Conservation (phyloP, 2,113 vertebrate species). For the Stigmatopora nigra region DNA sequence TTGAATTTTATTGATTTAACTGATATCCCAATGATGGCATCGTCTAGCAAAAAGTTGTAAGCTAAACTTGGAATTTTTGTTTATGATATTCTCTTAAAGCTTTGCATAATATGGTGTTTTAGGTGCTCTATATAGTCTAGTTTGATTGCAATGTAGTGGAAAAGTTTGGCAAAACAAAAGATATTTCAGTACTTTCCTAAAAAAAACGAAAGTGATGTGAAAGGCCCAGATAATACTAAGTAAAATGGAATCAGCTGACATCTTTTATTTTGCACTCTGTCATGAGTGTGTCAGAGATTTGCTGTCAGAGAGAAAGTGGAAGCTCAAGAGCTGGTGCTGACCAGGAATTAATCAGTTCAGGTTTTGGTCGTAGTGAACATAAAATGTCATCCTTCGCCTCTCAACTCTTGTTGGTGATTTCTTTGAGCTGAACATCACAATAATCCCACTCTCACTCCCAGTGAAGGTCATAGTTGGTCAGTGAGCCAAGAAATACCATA, state of each 20-base stretch:
- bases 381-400: conserved; percentile 79
- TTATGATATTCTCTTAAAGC: too few relatives aligned
- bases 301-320: conserved; percentile 64
- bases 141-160: too few relatives aligned
- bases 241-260: conserved; percentile 44
- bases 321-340: conserved; percentile 68
- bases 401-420: conserved; percentile 89
- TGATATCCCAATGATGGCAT: not conserved
- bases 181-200: not conserved
- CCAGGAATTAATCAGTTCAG: conserved; percentile 85
- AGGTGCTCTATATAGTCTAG: too few relatives aligned
- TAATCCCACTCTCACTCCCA: conserved; percentile 86
- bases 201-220: not conserved
- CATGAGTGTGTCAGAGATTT: conserved; percentile 67
- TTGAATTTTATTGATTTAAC: too few relatives aligned
- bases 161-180: not conserved
- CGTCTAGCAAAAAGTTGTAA: not conserved
- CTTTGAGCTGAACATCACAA: conserved; percentile 83
- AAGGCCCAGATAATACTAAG: not conserved
- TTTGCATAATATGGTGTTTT: too few relatives aligned
- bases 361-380: conserved; percentile 72
- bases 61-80: not conserved
- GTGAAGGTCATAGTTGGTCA: conserved; percentile 99
- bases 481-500: conserved; percentile 99
- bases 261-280: conserved; percentile 62